Percentiles rank a stretch among this genome's conserved stretches.
Conservation (phyloP, 1,140 invertebrate genomes). For the Diachasma alloeum region DNA sequence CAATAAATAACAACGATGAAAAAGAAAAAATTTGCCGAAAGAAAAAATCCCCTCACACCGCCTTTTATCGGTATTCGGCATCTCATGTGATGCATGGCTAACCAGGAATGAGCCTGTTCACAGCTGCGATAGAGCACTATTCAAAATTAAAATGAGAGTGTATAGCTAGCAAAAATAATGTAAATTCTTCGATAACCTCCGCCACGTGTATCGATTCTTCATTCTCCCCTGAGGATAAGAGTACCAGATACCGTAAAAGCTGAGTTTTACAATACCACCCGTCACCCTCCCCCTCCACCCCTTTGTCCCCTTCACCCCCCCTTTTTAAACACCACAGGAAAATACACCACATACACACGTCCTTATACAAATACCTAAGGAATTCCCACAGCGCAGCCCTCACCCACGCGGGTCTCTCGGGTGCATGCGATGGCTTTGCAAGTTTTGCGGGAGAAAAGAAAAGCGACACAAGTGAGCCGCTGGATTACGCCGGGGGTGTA, state of each 20-base stretch:
- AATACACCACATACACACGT: not conserved
- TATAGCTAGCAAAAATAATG: not conserved
- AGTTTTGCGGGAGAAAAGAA: not conserved
- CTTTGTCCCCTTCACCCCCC: not conserved
- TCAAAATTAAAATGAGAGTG: not conserved
- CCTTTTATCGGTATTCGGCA: too few species aligned
- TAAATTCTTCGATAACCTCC: not conserved
- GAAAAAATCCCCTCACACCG: too few species aligned
- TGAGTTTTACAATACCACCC: not conserved
- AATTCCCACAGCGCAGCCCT: not conserved
- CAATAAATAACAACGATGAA: too few species aligned
- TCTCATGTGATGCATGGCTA: too few species aligned
- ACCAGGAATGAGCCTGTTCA: too few species aligned
- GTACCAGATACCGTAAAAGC: not conserved
- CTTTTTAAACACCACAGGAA: not conserved
- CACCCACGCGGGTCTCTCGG: not conserved
- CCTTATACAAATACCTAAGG: not conserved
- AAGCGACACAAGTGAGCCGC: constrained; percentile 2
- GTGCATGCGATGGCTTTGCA: constrained; percentile 10
- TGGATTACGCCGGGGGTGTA: not conserved
- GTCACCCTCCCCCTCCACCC: not conserved
- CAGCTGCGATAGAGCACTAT: not conserved
- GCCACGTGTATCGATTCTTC: not conserved
- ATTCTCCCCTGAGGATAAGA: not conserved
- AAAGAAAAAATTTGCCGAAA: too few species aligned